Conservation (phyloP, 2,888 invertebrate species). For the Aphidoletes aphidimyza region DNA sequence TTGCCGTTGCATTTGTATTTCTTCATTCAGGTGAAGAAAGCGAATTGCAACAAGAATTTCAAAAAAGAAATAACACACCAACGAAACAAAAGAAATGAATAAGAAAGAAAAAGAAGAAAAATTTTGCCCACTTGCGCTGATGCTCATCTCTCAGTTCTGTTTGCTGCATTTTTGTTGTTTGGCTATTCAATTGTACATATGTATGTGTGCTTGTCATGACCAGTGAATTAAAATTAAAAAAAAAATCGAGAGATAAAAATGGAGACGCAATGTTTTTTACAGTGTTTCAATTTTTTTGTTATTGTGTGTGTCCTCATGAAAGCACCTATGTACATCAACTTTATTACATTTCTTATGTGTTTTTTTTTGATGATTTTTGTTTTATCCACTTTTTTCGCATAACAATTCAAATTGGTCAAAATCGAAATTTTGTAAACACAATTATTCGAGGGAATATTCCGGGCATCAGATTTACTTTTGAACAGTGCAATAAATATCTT, state of each 20-base stretch:
- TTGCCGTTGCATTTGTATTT: neutral
- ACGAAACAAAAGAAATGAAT: neutral
- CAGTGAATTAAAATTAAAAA: no score
- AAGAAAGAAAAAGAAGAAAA: neutral
- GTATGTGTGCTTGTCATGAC: slow-evolving; percentile 8
- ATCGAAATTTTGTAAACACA: no score
- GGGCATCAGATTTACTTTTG: neutral
- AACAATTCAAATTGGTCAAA: slow-evolving; percentile 7
- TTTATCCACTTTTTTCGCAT: neutral
- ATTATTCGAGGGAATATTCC: no score
- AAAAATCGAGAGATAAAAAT: slow-evolving; percentile 42
- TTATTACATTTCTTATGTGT: neutral
- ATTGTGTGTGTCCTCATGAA: neutral
- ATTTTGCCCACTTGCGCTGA: neutral
- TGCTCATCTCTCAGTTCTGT: slow-evolving; percentile 28
- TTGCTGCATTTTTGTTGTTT: slow-evolving; percentile 44
- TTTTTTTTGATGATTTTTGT: neutral
- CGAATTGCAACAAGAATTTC: neutral
- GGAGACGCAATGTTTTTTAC: slow-evolving; percentile 50
- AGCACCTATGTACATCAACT: neutral
- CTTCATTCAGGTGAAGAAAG: neutral
- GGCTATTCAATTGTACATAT: neutral
- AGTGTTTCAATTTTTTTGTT: neutral
- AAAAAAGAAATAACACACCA: no score
- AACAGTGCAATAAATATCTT: neutral